Conservation (phyloP, 2,113 vertebrate genomes). For the Poeciliopsis retropinna region DNA sequence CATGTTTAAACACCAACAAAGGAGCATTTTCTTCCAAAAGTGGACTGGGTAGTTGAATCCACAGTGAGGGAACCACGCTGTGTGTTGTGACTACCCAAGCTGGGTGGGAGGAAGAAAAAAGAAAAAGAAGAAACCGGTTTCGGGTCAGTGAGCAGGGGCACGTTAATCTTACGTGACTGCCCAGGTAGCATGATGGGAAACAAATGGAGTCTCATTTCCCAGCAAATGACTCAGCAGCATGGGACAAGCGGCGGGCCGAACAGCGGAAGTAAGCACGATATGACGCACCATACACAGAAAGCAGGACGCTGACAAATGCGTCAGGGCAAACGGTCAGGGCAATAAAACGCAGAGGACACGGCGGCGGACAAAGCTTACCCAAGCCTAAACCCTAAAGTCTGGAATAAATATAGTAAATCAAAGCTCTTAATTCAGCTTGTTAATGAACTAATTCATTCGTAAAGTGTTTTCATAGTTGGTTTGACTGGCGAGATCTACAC, state of each 20-base stretch:
- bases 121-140: constrained; percentile 57
- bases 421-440: not conserved
- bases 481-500: no score
- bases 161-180: constrained; percentile 63
- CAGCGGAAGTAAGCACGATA: constrained; percentile 34
- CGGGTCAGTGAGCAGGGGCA: constrained; percentile 61
- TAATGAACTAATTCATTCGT: no score
- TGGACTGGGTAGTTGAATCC: constrained; percentile 41
- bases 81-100: constrained; percentile 25
- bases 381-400: not conserved
- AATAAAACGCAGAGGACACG: constrained; percentile 47
- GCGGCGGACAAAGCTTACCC: constrained; percentile 20
- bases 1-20: constrained; percentile 32
- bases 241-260: constrained; percentile 45
- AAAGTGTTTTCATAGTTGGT: no score
- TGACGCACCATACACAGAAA: constrained; percentile 38
- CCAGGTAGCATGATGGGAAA: constrained; percentile 74
- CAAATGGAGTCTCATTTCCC: constrained; percentile 75
- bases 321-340: constrained; percentile 30
- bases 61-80: constrained; percentile 15
- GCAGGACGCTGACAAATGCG: constrained; percentile 57
- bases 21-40: constrained; percentile 20
- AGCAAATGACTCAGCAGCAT: constrained; percentile 42
- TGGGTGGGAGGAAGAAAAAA: constrained; percentile 17
- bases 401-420: constrained; percentile 10